Conservation (phyloP, 2,888 invertebrate genomes). For the Germaria angustata region DNA sequence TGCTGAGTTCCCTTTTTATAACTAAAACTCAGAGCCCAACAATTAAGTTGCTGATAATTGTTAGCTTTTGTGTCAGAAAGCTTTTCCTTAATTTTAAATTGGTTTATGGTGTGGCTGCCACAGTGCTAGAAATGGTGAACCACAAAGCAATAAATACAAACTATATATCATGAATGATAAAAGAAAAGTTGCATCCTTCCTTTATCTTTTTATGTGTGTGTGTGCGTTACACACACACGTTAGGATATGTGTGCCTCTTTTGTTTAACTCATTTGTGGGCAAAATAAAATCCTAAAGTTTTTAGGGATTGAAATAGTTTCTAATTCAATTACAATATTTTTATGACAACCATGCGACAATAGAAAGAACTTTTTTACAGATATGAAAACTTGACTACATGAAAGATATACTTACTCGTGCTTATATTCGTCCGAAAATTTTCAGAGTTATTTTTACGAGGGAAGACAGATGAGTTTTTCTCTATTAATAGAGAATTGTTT, state of each 20-base stretch:
- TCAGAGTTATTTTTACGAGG: not conserved
- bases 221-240: no score
- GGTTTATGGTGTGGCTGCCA: constrained; percentile 5
- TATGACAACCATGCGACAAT: constrained; percentile 43
- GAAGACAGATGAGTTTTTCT: no score
- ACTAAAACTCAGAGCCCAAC: constrained; percentile 18
- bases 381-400: not conserved
- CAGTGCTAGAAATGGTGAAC: constrained; percentile 5
- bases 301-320: constrained; percentile 49
- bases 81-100: constrained; percentile 46
- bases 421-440: not conserved
- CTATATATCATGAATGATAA: constrained; percentile 43
- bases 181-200: constrained; percentile 35
- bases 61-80: constrained; percentile 45
- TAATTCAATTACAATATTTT: constrained; percentile 59
- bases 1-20: not conserved
- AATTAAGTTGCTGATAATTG: constrained; percentile 55
- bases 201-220: not conserved
- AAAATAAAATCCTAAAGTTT: constrained; percentile 30
- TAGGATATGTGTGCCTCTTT: not conserved
- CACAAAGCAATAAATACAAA: constrained; percentile 35
- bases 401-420: not conserved
- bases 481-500: no score
- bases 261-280: constrained; percentile 11
- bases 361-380: constrained; percentile 30